Evolutionary conservation across 2,797 vertebrate species (phyloP).

Genomic region (Enteromius argenteus): DNA sequence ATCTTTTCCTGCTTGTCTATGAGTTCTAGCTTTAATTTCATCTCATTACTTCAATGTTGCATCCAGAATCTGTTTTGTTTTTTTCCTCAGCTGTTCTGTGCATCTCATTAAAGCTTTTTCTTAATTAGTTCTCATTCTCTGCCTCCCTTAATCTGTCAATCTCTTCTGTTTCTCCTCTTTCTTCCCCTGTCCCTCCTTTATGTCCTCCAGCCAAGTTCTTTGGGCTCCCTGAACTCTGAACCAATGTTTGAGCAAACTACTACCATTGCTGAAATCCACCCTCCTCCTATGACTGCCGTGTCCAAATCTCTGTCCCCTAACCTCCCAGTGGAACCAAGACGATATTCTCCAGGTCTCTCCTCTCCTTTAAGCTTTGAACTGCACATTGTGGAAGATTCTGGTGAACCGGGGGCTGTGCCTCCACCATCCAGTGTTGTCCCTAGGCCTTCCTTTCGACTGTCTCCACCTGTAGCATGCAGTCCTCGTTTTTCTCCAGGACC

Average conservation of each 20-base stretch:
- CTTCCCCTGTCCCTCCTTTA: neutral
- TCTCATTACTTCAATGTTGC: neutral
- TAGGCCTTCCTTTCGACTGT: conserved; percentile 17
- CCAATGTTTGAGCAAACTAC: conserved; percentile 72
- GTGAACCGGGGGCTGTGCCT: conserved; percentile 48
- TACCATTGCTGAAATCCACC: conserved; percentile 62
- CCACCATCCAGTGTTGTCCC: conserved; percentile 15
- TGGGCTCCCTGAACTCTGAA: conserved; percentile 80
- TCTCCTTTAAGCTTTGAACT: conserved; percentile 72
- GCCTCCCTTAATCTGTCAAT: conserved; percentile 47
- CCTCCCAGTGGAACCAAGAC: conserved; percentile 62
- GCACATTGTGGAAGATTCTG: conserved; percentile 78
- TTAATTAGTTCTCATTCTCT: conserved; percentile 27
- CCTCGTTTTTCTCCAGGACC: conserved; percentile 53
- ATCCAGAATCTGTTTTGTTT: conserved; percentile 12
- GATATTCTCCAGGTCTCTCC: conserved; percentile 68
- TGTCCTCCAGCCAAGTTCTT: conserved; percentile 84
- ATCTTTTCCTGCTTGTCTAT: neutral
- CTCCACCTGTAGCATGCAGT: neutral
- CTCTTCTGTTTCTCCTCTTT: conserved; percentile 45
- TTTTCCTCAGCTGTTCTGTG: conserved; percentile 7
- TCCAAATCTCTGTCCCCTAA: conserved; percentile 65
- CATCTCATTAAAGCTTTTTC: conserved; percentile 29
- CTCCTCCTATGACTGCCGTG: conserved; percentile 62
- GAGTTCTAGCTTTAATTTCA: conserved; percentile 2